Percentiles rank a stretch among this genome's conserved stretches.
phyloP scores from a whole-genome alignment of 2,888 invertebrate genomes.

The Acleris holmiana region DNA sequence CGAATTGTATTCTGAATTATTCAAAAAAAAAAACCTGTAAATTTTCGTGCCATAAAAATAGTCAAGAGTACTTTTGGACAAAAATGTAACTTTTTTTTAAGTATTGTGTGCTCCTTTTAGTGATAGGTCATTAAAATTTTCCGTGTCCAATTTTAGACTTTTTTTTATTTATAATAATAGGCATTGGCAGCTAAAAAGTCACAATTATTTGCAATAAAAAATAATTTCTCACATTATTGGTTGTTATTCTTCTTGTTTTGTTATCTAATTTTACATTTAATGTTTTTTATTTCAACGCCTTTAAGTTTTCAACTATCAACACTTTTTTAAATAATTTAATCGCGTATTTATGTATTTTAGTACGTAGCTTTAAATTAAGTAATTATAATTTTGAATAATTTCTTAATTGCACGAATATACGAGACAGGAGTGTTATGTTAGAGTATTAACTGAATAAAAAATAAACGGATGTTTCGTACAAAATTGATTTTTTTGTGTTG shows the following conservation, averaged over 20 bases:
- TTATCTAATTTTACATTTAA: slow-evolving; percentile 79
- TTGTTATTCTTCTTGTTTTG: slow-evolving; percentile 77
- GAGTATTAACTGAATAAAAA: slow-evolving; percentile 43
- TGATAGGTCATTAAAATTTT: neutral
- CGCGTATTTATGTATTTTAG: slow-evolving; percentile 77
- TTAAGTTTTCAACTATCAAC: slow-evolving; percentile 61
- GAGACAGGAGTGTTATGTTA: slow-evolving; percentile 64
- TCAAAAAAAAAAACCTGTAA: slow-evolving; percentile 11
- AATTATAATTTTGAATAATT: slow-evolving; percentile 59
- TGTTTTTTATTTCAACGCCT: slow-evolving; percentile 62
- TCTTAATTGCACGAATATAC: slow-evolving; percentile 54
- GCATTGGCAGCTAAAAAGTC: slow-evolving; percentile 36
- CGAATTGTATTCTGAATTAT: slow-evolving; percentile 15
- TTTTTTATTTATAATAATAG: slow-evolving; percentile 38
- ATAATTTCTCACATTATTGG: slow-evolving; percentile 58
- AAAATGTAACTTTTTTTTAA: slow-evolving; percentile 3
- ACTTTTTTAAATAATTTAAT: slow-evolving; percentile 63
- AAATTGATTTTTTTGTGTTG: slow-evolving; percentile 46
- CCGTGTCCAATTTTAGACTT: slow-evolving; percentile 28
- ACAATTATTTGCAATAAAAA: slow-evolving; percentile 46
- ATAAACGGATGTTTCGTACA: slow-evolving; percentile 52
- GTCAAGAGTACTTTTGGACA: slow-evolving; percentile 30
- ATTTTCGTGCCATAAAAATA: slow-evolving; percentile 34
- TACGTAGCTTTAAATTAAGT: slow-evolving; percentile 76
- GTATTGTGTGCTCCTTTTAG: slow-evolving; percentile 3